Evolutionary conservation across 2,113 vertebrate species (phyloP), one percentile per base, ranked within the genome.

Genomic region (Phainopepla nitens): DNA sequence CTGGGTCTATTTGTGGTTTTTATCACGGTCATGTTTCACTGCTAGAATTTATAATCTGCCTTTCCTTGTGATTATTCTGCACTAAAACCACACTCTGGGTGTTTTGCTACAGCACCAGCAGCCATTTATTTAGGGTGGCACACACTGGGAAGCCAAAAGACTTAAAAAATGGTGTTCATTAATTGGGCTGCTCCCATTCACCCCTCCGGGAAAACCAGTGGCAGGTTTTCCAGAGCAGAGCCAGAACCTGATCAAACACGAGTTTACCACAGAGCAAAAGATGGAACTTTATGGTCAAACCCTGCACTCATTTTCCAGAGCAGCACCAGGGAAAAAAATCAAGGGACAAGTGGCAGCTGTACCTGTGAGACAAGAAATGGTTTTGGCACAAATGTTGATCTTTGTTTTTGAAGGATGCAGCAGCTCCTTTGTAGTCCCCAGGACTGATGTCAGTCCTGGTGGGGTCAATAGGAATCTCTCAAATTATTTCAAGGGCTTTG

Each of bases 371-470:
- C 0, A 18, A 87, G 70, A 75, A 68, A 86, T 0, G 5, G 2
- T 33, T 82, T 68, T 44, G 92, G 87, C 85, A 84, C 53, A 13
- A 33, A 71, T 64, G 66, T 89, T 83, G 33, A 11, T 64, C 61
- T 90, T 68, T 72, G 70, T 75, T 3, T 94, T 51, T 84, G 73
- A 71, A 75, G 70, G 87, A 77, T 70, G 82, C 81, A 89, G 13
- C 33, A 72, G 66, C 68, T 93, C 80, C 72, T 96, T 82, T 92
- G 90, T 84, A 84, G 90, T 69, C 18, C 54, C 29, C 25, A 12
- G 88, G 76, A 83, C 64, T 95, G 90, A 93, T 93, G 90, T 71
- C 41, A 39, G 88, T 36, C 88, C 92, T 36, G 58, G 35, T 78
- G 85, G 83, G 86, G 93, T 89, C 88, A 89, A 31, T 7, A 35